Evolutionary conservation across 2,797 vertebrate genomes (phyloP).

Genomic region (Buceros bicornis): DNA sequence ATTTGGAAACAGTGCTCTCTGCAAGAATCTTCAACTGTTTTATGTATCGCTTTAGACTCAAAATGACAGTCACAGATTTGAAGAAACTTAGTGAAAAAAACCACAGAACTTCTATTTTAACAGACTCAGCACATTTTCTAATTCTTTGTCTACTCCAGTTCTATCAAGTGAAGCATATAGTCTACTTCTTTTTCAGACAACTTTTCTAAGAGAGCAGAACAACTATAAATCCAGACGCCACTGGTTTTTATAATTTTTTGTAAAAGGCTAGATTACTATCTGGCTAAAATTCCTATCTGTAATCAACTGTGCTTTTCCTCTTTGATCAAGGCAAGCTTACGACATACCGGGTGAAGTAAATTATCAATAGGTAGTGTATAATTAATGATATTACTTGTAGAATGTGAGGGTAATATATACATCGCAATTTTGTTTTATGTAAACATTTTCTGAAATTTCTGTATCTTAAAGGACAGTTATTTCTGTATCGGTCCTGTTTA

Average conservation of each 20-base stretch:
- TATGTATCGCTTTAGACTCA: background rate
- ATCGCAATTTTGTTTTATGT: background rate
- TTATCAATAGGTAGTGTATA: background rate
- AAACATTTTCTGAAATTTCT: background rate
- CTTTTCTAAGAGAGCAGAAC: background rate
- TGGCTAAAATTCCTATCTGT: background rate
- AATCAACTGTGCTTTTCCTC: background rate
- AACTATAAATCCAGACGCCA: background rate
- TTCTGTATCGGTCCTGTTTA: background rate
- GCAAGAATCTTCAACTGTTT: background rate
- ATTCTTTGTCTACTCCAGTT: background rate
- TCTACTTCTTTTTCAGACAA: background rate
- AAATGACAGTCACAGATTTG: background rate
- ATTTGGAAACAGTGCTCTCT: slow-evolving; percentile 37
- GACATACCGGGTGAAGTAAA: background rate
- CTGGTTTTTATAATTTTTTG: background rate
- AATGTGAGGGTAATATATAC: background rate
- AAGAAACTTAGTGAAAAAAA: background rate
- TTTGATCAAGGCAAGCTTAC: background rate
- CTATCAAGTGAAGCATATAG: background rate
- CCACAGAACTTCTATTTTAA: background rate
- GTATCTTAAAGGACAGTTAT: background rate
- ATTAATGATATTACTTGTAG: background rate
- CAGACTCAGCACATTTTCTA: background rate
- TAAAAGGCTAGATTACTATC: background rate